Conservation (phyloP, 2,113 vertebrate genomes). For the Pelobates fuscus region DNA sequence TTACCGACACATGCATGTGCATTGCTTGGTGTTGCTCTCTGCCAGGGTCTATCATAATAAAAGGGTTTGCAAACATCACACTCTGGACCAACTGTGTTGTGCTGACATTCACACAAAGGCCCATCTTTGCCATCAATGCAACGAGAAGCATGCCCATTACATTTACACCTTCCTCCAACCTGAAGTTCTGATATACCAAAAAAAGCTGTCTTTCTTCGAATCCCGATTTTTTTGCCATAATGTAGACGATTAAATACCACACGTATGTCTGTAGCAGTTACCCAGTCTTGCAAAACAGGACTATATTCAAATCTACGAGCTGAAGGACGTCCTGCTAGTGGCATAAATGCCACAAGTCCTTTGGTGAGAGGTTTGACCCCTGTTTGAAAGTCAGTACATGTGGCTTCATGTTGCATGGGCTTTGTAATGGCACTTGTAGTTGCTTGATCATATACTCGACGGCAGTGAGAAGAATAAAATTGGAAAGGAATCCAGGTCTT, state of each 20-base stretch:
- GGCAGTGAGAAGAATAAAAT: constrained; percentile 76
- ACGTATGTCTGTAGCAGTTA: constrained; percentile 79
- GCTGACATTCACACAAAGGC: constrained; percentile 72
- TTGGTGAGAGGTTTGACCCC: constrained; percentile 74
- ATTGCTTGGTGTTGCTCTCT: constrained; percentile 77
- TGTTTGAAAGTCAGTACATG: constrained; percentile 75
- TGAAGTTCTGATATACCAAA: constrained; percentile 73
- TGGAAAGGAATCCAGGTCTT: constrained; percentile 78
- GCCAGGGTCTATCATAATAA: constrained; percentile 80
- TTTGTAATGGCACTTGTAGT: constrained; percentile 64
- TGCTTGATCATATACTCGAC: constrained; percentile 60
- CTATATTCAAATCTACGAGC: constrained; percentile 77
- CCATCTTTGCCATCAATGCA: constrained; percentile 70
- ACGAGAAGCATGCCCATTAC: constrained; percentile 79
- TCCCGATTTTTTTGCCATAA: constrained; percentile 41
- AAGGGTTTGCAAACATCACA: constrained; percentile 80
- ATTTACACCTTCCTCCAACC: constrained; percentile 81
- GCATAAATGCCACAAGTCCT: constrained; percentile 75
- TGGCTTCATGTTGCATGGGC: constrained; percentile 74
- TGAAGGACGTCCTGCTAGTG: constrained; percentile 75
- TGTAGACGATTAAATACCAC: constrained; percentile 68
- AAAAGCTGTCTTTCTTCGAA: constrained; percentile 46
- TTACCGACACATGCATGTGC: constrained; percentile 82
- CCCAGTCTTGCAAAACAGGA: constrained; percentile 83
- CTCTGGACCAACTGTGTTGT: constrained; percentile 78